Conservation (phyloP, 2,113 vertebrate genomes). For the Chaetura pelagica region DNA sequence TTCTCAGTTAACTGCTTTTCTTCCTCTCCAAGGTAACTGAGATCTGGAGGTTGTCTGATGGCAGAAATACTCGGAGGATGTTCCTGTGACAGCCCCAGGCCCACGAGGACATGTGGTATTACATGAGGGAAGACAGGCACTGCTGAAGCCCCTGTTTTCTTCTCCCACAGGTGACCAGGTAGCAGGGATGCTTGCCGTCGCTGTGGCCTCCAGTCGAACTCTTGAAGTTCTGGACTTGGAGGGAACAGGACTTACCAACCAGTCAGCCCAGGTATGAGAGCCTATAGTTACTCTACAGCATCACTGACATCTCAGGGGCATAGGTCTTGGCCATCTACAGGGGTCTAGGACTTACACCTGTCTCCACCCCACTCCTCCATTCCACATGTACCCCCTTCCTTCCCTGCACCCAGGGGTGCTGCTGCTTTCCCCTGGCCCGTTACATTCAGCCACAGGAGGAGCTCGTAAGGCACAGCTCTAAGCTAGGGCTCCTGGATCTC, state of each 20-base stretch:
- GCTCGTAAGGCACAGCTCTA: background rate
- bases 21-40: background rate
- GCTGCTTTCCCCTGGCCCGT: background rate
- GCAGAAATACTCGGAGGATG: background rate
- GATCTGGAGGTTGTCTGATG: background rate
- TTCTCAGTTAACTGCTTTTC: background rate
- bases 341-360: background rate
- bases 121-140: background rate
- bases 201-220: constrained; percentile 94
- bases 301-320: background rate
- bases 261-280: constrained; percentile 89
- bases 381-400: background rate
- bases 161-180: constrained; percentile 89
- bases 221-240: constrained; percentile 95
- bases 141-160: constrained; percentile 22
- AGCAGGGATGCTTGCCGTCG: constrained; percentile 92
- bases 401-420: background rate
- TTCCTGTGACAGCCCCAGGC: background rate
- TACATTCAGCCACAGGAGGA: background rate
- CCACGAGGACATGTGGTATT: background rate
- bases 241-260: constrained; percentile 93
- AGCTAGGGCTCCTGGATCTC: background rate
- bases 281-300: background rate
- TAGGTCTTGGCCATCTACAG: background rate
- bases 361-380: accelerated